Evolutionary conservation across 1,140 invertebrate genomes (phyloP), one percentile per base, ranked within the genome.

Genomic region (Listronotus oregonensis): DNA sequence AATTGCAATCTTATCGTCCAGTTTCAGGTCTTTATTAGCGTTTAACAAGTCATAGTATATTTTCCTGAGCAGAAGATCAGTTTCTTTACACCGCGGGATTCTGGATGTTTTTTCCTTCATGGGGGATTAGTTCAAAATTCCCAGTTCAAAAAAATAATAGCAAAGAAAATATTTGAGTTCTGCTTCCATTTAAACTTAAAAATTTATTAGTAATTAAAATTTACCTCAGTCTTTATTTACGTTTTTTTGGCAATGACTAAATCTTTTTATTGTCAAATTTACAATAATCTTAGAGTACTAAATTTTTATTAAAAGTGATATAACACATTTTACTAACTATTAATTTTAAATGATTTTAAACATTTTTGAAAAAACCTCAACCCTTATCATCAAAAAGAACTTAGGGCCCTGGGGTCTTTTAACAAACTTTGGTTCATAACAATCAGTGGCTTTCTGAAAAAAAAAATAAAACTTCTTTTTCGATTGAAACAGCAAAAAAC

Each of bases 391-490:
- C 95, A 79, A 99, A n/a, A 97, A 44, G 89, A 92, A 18, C 95
- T 98, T 71, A 90, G 90, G 27, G 94, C 95, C 78, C 97, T 91
- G 0, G 97, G 97, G 80, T 98, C 94, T 74, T 97, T 87, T 59
- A 99, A 85, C 68, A 99, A 81, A 18, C 93, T 97, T 82, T 99
- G 98, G 98, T 21, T 97, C 90, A 99, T 96, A 8, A 99, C 79
- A 71, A 99, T 91, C 54, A 99, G 84, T 1, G 96, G 96, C 82
- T 98, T 98, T 66, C 96, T 88, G 39, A 50, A 61, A 51, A 40
- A 7, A 43, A 27, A n/a, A n/a, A n/a, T n/a, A n/a, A n/a, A n/a
- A n/a, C n/a, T n/a, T n/a, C n/a, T n/a, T n/a, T n/a, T n/a, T n/a
- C n/a, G n/a, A 27, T 27, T 27, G 21, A 27, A 27, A 27, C 21